Base-by-base conservation (phyloP, 2,888 invertebrate genomes). In the Zeuzera pyrina region DNA sequence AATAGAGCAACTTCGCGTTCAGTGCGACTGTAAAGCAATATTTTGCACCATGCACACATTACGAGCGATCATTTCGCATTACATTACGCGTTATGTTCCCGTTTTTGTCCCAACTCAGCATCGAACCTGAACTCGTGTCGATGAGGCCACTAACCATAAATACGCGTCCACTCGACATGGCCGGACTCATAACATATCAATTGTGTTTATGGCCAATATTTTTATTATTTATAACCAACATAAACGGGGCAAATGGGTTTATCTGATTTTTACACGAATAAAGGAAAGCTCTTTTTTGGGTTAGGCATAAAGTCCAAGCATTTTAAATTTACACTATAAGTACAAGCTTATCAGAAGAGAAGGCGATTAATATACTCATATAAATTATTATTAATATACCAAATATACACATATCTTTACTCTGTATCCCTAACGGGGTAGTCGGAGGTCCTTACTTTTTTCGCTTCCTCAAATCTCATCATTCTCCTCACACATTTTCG, bases 11-110 rank as follows among this genome's bases (percentile, higher is more conserved):
- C 12, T 8, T 48, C 13, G 37, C 16, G 0, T 8, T 5, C 48
- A 14, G 14, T 32, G 12, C 43, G 41, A 34, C 33, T 45, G 47
- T 49, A 45, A 48, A 36, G 56, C 59, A 65, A 69, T 71, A 74
- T 70, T 68, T 73, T 54, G 63, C 76, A 55, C 61, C 54, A 57
- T 65, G 70, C 74, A 69, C 70, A 63, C 70, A 77, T 77, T 78
- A 78, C 68, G 60, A 56, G 48, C 67, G 68, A 70, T 77, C 73
- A 72, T 65, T 70, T 57, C 58, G 61, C 71, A 68, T 71, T 73
- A 71, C 71, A 76, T 65, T 65, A 66, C 63, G 53, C 52, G 53
- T 56, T 52, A 53, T 50, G 45, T 50, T 10, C 42, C 51, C 56
- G 55, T 59, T 63, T 63, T 59, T 60, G 51, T 53, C 52, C 53